Evolutionary conservation across 2,888 invertebrate species (phyloP).

Genomic region (Aplocera efformata): DNA sequence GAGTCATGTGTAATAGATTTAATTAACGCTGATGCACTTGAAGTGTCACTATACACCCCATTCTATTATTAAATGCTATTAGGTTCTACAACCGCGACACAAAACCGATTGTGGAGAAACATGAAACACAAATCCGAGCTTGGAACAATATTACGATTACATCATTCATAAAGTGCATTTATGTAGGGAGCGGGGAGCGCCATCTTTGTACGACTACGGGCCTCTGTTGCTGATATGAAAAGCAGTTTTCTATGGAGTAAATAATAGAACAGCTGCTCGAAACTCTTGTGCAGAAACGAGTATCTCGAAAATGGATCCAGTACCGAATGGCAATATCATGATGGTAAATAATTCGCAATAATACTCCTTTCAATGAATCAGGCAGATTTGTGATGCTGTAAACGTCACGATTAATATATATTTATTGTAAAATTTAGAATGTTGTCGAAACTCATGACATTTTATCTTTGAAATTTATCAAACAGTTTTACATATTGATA

Average conservation of each 20-base stretch:
- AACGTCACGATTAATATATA: slow-evolving; percentile 16
- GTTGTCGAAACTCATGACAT: slow-evolving; percentile 15
- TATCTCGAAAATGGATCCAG: slow-evolving; percentile 12
- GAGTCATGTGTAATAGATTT: slow-evolving; percentile 14
- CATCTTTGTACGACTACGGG: slow-evolving; percentile 59
- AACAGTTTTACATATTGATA: too few species aligned
- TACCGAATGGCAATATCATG: slow-evolving; percentile 10
- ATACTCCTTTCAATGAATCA: slow-evolving; percentile 15
- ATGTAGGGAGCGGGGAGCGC: slow-evolving; percentile 51
- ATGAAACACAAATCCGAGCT: slow-evolving; percentile 52
- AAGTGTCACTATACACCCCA: slow-evolving; percentile 38
- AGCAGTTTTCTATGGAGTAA: slow-evolving; percentile 66
- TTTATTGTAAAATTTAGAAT: slow-evolving; percentile 14
- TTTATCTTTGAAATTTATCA: slow-evolving; percentile 14
- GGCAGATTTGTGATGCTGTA: slow-evolving; percentile 18
- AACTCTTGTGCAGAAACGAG: slow-evolving; percentile 16
- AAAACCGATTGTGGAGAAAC: slow-evolving; percentile 49
- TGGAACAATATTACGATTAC: slow-evolving; percentile 64
- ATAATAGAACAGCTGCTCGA: slow-evolving; percentile 51
- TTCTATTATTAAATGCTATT: slow-evolving; percentile 38
- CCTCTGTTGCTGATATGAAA: slow-evolving; percentile 73
- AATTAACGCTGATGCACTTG: slow-evolving; percentile 16
- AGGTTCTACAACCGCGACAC: slow-evolving; percentile 41
- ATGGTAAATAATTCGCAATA: slow-evolving; percentile 12
- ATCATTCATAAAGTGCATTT: slow-evolving; percentile 70